Percentiles rank a stretch among this genome's conserved stretches.
These are phyloP conservation scores for Falco cherrug DNA, from an alignment of 2,797 vertebrate species.

Conservation along the genomic window DNA sequence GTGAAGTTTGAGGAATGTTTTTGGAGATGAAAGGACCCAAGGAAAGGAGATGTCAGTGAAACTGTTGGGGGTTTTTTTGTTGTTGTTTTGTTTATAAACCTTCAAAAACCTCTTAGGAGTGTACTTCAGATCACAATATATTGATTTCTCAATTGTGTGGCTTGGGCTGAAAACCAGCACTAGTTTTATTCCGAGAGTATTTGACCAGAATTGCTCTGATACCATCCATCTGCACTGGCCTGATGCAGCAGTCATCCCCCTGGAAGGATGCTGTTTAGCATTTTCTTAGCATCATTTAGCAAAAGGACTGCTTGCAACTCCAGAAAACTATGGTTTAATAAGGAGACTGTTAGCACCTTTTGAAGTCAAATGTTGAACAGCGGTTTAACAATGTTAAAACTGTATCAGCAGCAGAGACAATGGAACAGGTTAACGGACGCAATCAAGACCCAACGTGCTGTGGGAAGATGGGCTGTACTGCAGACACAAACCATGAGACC, in stretches of 20 bases:
- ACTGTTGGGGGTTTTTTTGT: neutral
- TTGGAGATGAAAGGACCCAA: neutral
- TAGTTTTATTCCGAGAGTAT: neutral
- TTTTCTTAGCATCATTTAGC: neutral
- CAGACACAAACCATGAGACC: neutral
- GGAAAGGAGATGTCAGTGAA: neutral
- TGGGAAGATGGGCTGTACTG: neutral
- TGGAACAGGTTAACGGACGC: neutral
- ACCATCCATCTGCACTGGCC: neutral
- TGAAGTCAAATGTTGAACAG: neutral
- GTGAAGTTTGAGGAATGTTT: neutral
- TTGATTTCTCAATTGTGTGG: neutral
- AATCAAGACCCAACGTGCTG: neutral
- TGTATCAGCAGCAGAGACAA: neutral
- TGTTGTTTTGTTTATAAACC: neutral
- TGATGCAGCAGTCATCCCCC: accelerated
- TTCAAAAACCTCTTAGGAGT: neutral
- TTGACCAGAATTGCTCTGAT: neutral
- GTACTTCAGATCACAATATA: neutral
- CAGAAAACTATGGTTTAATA: neutral
- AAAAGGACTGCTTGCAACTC: neutral
- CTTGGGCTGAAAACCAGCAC: neutral
- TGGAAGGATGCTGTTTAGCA: neutral
- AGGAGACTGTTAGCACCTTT: neutral
- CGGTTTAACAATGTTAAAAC: neutral